Evolutionary conservation across 2,797 vertebrate genomes (phyloP), one percentile per base, ranked within the genome.

Genomic region (Macrochelys suwanniensis): DNA sequence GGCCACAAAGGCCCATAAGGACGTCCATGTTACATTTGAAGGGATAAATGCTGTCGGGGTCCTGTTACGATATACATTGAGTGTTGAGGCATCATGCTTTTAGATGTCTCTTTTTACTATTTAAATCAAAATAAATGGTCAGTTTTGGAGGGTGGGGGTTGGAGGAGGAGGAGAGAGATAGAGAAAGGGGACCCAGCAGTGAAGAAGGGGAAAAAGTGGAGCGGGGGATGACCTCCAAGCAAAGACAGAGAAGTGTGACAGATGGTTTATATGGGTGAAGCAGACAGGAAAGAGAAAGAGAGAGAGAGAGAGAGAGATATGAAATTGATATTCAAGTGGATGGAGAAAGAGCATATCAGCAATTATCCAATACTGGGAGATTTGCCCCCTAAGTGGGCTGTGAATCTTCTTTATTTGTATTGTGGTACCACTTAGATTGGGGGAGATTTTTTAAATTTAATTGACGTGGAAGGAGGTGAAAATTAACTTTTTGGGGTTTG

Each of bases 211-310:
- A n/a, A 7, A 53, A 53, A 68, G 16, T 19, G 19, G 16, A 37
- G 17, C 37, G 37, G 45, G 80, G 61, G 65, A 77, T 4, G 25
- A 4, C 53, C 5, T 68, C 33, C 88, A 90, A 95, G 28, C 2
- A 53, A 74, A 61, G 71, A 65, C 42, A 17, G 54, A 68, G 59
- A 82, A 85, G 54, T 11, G 33, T 28, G 51, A 5, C n/a, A 77
- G 84, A 68, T 4, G 7, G 54, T 79, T 15, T 0, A 0, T 47
- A 5, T 85, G 21, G 28, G 50, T 84, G 11, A 7, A 68, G 1
- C 4, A 61, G 78, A 23, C 42, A 85, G 80, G 68, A 23, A 56
- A 53, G 12, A 12, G 6, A 26, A 68, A 87, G 16, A 31, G 84
- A 86, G 82, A 50, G 28, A 17, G 31, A 61, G 26, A 61, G 5